Percentiles rank a stretch among this genome's conserved stretches.
These are phyloP conservation scores for Hypercompe scribonia DNA, from an alignment of 2,888 invertebrate species.

Conservation along the genomic window DNA sequence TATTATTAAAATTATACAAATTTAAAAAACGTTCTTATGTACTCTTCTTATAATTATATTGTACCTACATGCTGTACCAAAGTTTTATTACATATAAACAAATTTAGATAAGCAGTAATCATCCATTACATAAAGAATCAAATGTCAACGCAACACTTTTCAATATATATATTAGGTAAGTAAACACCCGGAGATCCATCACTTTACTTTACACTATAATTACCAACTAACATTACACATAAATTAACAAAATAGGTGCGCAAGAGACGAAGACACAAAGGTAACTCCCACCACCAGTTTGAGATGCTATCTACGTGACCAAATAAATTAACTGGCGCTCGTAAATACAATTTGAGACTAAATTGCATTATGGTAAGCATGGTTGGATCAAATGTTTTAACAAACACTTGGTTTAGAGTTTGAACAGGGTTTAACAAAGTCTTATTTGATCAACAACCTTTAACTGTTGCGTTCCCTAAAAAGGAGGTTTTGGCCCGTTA, in stretches of 20 bases:
- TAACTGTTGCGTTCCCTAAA: too few relatives aligned
- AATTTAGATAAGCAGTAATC: neutral
- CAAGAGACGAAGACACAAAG: constrained; percentile 40
- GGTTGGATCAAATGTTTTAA: constrained; percentile 23
- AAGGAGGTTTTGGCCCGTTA: too few relatives aligned
- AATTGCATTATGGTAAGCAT: constrained; percentile 35
- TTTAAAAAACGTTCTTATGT: too few relatives aligned
- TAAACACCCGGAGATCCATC: constrained; percentile 17
- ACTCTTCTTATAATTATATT: too few relatives aligned
- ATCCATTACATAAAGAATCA: neutral
- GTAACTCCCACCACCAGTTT: constrained; percentile 37
- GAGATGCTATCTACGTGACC: constrained; percentile 46
- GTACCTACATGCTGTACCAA: neutral
- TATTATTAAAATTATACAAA: too few relatives aligned
- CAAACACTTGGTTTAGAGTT: constrained; percentile 20
- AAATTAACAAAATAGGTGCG: constrained; percentile 34
- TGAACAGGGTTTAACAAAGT: neutral
- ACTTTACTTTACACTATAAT: constrained; percentile 29
- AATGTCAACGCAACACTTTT: neutral
- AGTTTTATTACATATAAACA: neutral
- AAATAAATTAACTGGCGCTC: constrained; percentile 41
- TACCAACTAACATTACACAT: constrained; percentile 28
- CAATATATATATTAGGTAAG: neutral
- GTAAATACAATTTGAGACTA: constrained; percentile 44
- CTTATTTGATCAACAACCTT: too few relatives aligned